Evolutionary conservation across 2,888 invertebrate species (phyloP), one percentile per base, ranked within the genome.

Genomic region (Parnassius glacialis): DNA sequence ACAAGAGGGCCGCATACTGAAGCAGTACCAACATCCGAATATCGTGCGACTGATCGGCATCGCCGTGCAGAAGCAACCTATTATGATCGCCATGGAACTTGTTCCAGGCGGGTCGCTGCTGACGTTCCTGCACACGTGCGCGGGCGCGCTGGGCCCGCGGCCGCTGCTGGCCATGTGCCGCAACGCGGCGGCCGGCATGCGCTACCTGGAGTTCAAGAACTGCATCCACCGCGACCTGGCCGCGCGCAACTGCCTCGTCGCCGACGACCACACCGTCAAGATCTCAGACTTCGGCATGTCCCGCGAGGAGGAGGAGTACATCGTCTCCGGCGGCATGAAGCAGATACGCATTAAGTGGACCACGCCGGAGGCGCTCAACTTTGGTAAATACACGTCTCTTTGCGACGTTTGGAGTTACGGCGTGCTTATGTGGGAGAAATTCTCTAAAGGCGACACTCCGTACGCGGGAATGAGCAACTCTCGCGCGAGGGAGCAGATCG

Each of bases 311-410:
- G 97, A 98, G 82, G 98, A 98, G 82, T 99, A 99, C 75, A 97
- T 97, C 65, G 98, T 98, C 51, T 98, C 98, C 3, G 98, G 98
- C 72, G 98, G 98, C 45, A 97, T 98, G 97, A 98, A 99, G 87
- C 98, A 98, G 92, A 98, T 99, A 73, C 98, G 98, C 0, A 98
- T 99, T 65, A 99, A 99, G 86, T 99, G 99, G 99, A 99, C 98
- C 0, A 98, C 98, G 2, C 99, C 99, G 0, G 98, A 98, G 89
- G 98, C 98, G 2, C 92, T 98, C 11, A 98, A 98, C 87, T 98
- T 97, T 82, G 98, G 96, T 61, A 97, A 97, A 93, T 98, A 98
- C 84, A 98, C 98, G 10, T 95, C 97, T 0, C 87, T 98, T 9
- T 98, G 98, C 85, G 98, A 99, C 88, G 98, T 99, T 53, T 99